Conservation (phyloP, 2,888 invertebrate genomes). For the Lithodes maja region DNA sequence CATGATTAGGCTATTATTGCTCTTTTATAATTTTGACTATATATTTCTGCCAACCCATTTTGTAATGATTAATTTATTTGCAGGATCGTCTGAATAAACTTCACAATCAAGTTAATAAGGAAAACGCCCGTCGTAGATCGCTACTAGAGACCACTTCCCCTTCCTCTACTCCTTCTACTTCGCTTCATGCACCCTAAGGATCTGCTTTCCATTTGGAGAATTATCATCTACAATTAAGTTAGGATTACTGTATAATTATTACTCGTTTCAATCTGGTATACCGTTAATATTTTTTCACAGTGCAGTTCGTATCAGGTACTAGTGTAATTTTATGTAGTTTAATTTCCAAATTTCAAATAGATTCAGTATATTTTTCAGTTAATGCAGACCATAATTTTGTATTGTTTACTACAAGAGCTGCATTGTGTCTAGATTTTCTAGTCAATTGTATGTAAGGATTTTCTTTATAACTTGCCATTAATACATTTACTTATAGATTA, state of each 20-base stretch:
- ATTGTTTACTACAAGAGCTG: too few relatives aligned
- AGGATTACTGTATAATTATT: too few relatives aligned
- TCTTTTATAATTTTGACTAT: too few relatives aligned
- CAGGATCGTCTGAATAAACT: slow-evolving; percentile 70
- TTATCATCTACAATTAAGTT: too few relatives aligned
- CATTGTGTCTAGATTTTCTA: background rate
- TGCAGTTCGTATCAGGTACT: background rate
- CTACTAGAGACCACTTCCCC: slow-evolving; percentile 63
- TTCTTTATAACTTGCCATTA: background rate
- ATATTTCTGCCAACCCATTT: too few relatives aligned
- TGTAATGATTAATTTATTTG: background rate
- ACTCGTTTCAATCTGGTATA: too few relatives aligned
- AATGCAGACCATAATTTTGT: too few relatives aligned
- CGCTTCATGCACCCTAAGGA: slow-evolving; percentile 46
- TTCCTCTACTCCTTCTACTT: slow-evolving; percentile 42
- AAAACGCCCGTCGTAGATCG: slow-evolving; percentile 61
- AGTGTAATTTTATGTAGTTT: too few relatives aligned
- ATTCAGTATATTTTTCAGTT: too few relatives aligned
- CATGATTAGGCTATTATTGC: too few relatives aligned
- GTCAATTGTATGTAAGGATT: background rate
- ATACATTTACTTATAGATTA: background rate
- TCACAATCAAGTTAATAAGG: slow-evolving; percentile 66
- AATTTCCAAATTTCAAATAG: too few relatives aligned
- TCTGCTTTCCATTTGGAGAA: background rate
- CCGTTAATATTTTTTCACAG: background rate